phyloP scores from a whole-genome alignment of 2,113 vertebrate species.

The Elephas maximus region DNA sequence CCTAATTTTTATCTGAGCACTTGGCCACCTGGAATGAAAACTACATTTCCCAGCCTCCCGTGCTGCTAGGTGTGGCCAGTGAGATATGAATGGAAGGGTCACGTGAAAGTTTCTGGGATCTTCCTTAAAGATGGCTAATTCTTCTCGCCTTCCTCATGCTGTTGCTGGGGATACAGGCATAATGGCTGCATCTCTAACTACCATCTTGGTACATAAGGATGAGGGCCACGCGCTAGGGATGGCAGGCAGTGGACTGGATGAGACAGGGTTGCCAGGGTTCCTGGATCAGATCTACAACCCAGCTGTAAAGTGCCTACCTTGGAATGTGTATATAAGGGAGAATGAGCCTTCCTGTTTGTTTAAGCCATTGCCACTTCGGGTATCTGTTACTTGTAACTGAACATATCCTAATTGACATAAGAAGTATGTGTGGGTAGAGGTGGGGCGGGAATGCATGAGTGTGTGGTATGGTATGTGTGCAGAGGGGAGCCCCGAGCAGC shows the following conservation, averaged over 20 bases:
- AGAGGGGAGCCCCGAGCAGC: too few species aligned
- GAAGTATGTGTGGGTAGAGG: too few species aligned
- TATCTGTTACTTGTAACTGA: too few species aligned
- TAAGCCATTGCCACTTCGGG: not conserved
- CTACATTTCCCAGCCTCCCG: not conserved
- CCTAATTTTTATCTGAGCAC: not conserved
- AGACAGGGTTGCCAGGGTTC: not conserved
- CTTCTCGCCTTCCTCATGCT: not conserved
- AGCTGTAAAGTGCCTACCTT: not conserved
- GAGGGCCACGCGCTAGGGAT: not conserved
- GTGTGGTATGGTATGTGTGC: too few species aligned
- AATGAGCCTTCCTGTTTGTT: not conserved
- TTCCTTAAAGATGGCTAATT: not conserved
- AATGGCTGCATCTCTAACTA: not conserved
- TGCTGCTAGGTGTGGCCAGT: not conserved
- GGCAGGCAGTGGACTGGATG: not conserved
- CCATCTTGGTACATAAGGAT: not conserved
- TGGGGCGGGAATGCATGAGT: too few species aligned
- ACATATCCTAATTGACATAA: too few species aligned
- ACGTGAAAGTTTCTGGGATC: not conserved
- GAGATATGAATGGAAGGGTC: not conserved
- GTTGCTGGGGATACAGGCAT: not conserved
- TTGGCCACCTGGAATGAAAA: not conserved
- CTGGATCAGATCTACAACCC: not conserved
- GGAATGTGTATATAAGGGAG: not conserved